Evolutionary conservation across 2,888 invertebrate species (phyloP).

Genomic region (Entomobrya proxima): DNA sequence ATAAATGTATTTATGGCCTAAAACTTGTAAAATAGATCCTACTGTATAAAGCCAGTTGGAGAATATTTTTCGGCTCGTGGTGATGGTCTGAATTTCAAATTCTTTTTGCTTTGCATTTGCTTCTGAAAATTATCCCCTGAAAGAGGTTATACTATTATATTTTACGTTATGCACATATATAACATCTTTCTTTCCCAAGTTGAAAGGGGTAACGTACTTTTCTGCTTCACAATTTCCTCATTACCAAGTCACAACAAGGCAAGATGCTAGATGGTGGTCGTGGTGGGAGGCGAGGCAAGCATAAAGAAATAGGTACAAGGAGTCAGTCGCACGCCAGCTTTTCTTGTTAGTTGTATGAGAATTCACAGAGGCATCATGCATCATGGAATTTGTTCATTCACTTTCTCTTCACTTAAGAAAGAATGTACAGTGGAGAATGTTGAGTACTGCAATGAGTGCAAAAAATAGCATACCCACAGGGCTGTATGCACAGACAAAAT

Average conservation of each 20-base stretch:
- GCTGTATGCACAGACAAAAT: background rate
- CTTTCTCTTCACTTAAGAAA: background rate
- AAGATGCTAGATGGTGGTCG: background rate
- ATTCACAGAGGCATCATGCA: slow-evolving; percentile 28
- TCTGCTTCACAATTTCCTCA: slow-evolving; percentile 8
- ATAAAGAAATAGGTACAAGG: background rate
- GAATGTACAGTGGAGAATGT: background rate
- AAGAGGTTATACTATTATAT: background rate
- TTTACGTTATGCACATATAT: background rate
- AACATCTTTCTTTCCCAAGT: background rate
- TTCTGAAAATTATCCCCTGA: background rate
- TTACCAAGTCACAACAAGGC: slow-evolving; percentile 6
- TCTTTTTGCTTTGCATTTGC: slow-evolving; percentile 2
- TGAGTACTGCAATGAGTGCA: background rate
- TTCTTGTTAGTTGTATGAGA: slow-evolving; percentile 10
- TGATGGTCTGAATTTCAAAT: slow-evolving; percentile 13
- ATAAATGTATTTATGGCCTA: slow-evolving; percentile 1
- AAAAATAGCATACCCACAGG: background rate
- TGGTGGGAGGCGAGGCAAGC: background rate
- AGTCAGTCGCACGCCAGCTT: background rate
- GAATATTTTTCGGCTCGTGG: background rate
- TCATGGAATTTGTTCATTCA: slow-evolving; percentile 6
- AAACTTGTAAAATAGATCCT: slow-evolving; percentile 2
- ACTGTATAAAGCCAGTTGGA: background rate
- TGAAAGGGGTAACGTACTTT: background rate